Conservation (phyloP, 2,888 invertebrate species). For the Napeogenes inachia region DNA sequence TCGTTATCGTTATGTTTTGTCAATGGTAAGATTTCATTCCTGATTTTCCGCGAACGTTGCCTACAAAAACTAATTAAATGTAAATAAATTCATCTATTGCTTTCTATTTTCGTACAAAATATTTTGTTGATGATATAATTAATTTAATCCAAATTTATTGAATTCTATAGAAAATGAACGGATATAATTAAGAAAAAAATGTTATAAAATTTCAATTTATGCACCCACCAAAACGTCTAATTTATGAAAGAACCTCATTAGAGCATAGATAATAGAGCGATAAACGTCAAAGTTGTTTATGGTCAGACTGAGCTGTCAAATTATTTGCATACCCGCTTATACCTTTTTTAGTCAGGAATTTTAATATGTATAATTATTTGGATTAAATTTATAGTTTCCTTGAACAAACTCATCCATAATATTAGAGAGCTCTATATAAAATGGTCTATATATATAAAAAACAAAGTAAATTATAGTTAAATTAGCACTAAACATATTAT, state of each 20-base stretch:
- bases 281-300: slow-evolving; percentile 43
- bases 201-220: slow-evolving; percentile 7
- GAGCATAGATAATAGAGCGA: slow-evolving; percentile 49
- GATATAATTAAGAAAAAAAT: not conserved
- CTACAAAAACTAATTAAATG: too few species aligned
- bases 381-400: too few species aligned
- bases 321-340: slow-evolving; percentile 35
- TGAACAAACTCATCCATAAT: too few species aligned
- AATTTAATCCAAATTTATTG: slow-evolving; percentile 1
- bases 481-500: not conserved
- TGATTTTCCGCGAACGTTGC: too few species aligned
- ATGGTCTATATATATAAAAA: too few species aligned
- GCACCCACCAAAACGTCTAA: slow-evolving; percentile 19
- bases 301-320: slow-evolving; percentile 19
- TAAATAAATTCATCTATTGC: too few species aligned
- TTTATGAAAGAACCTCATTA: slow-evolving; percentile 40
- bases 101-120: too few species aligned
- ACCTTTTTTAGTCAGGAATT: not conserved
- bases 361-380: not conserved
- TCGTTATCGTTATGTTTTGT: too few species aligned
- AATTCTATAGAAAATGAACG: not conserved
- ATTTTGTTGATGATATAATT: not conserved
- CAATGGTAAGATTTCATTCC: too few species aligned
- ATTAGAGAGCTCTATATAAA: too few species aligned
- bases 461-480: not conserved